phyloP scores from a whole-genome alignment of 2,113 vertebrate genomes.

The Tenrec ecaudatus region DNA sequence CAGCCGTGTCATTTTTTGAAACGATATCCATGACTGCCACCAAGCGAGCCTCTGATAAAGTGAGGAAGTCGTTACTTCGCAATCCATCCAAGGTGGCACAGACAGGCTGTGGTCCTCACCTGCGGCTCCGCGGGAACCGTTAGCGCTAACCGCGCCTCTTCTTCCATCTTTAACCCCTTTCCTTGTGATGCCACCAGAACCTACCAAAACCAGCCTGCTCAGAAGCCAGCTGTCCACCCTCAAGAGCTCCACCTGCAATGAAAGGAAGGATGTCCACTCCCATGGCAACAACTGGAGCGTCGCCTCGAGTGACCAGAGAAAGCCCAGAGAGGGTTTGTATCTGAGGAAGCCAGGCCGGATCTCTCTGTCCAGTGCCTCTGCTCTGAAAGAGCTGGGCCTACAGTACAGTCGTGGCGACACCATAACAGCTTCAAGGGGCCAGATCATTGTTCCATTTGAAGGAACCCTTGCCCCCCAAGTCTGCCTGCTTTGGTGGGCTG shows the following conservation, averaged over 20 bases:
- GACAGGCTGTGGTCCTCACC: neutral
- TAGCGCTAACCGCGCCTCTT: neutral
- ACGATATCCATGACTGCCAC: neutral
- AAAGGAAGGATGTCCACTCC: neutral
- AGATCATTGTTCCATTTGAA: neutral
- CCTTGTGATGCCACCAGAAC: slow-evolving; percentile 81
- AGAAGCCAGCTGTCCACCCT: slow-evolving; percentile 65
- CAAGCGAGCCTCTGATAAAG: neutral
- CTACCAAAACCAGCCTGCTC: slow-evolving; percentile 86
- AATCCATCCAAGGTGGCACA: neutral
- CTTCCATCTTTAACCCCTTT: slow-evolving; percentile 2
- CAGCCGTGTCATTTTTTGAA: too few relatives aligned
- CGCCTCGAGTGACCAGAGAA: slow-evolving; percentile 74
- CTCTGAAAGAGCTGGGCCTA: neutral
- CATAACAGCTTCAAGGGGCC: neutral
- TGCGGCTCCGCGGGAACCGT: neutral
- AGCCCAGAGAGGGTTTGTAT: slow-evolving; percentile 6
- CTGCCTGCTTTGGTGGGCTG: neutral
- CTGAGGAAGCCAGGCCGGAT: neutral
- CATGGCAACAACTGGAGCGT: neutral
- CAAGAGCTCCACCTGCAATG: neutral
- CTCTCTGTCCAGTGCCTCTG: neutral
- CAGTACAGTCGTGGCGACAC: neutral
- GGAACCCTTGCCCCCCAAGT: neutral
- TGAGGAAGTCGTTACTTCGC: too few relatives aligned